Evolutionary conservation across 2,113 vertebrate genomes (phyloP).

Genomic region (Melanerpes aurifrons): DNA sequence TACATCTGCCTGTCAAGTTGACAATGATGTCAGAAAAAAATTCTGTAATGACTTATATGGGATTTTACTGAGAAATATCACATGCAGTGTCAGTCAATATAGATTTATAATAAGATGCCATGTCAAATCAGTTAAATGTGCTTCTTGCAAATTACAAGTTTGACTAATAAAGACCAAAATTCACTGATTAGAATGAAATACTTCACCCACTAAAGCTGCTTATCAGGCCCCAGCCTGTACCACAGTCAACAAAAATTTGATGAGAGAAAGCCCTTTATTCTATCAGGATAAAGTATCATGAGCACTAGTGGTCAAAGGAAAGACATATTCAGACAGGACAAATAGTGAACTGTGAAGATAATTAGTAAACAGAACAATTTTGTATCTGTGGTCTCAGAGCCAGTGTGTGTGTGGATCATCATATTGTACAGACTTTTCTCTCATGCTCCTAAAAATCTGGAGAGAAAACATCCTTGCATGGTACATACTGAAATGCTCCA

Average conservation of each 20-base stretch:
- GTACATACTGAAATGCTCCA: background rate
- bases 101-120: background rate
- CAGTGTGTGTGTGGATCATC: background rate
- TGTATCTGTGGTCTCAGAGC: background rate
- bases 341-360: background rate
- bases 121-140: background rate
- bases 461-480: background rate
- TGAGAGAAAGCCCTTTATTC: background rate
- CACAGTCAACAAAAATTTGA: background rate
- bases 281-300: background rate
- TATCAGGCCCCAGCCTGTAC: background rate
- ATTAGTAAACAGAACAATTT: background rate
- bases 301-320: background rate
- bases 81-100: background rate
- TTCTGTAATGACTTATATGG: background rate
- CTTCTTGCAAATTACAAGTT: background rate
- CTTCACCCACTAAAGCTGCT: background rate
- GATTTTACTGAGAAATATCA: background rate
- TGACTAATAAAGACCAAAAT: background rate
- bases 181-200: background rate
- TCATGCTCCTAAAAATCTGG: background rate
- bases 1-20: background rate
- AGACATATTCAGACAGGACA: background rate
- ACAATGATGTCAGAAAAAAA: background rate
- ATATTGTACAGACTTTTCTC: background rate